Percentiles rank a stretch among this genome's conserved stretches.
Evolutionary conservation across 2,113 vertebrate species (phyloP).

Genomic region (Clarias batrachus): DNA sequence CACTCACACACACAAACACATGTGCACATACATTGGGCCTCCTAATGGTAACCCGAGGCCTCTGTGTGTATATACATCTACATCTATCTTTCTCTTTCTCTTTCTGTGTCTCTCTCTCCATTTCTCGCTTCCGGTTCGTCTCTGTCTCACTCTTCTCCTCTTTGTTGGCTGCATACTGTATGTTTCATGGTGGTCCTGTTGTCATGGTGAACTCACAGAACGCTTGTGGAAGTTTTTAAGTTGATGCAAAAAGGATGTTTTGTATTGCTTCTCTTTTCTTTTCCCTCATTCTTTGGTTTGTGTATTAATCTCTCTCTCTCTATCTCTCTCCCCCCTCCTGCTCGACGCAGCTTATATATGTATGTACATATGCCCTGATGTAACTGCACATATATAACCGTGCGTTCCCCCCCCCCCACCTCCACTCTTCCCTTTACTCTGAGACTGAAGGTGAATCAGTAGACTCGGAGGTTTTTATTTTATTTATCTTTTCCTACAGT

Average conservation of each 20-base stretch:
- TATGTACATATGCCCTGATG: constrained; percentile 64
- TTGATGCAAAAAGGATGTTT: constrained; percentile 67
- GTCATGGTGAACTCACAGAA: constrained; percentile 90
- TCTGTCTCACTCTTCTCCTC: constrained; percentile 23
- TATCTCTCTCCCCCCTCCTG: constrained; percentile 28
- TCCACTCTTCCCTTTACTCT: constrained; percentile 48
- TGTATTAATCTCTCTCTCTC: constrained; percentile 65
- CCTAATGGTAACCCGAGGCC: constrained; percentile 83
- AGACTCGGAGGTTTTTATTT: constrained; percentile 19
- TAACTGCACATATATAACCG: constrained; percentile 69
- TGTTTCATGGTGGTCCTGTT: constrained; percentile 81
- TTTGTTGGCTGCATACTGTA: constrained; percentile 64
- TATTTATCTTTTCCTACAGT: background rate
- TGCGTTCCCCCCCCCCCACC: constrained; percentile 38
- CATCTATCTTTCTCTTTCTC: constrained; percentile 55
- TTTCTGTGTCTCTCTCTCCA: constrained; percentile 26
- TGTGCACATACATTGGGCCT: constrained; percentile 79
- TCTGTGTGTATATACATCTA: constrained; percentile 26
- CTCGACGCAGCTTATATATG: constrained; percentile 73
- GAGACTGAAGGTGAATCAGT: constrained; percentile 48
- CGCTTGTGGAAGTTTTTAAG: constrained; percentile 82
- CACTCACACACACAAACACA: background rate
- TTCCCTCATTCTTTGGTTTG: constrained; percentile 50
- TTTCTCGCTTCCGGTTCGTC: constrained; percentile 54
- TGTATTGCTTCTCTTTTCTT: constrained; percentile 61